These are phyloP conservation scores for Anoplolepis gracilipes DNA, from an alignment of 1,140 invertebrate genomes.

Conservation along the genomic window DNA sequence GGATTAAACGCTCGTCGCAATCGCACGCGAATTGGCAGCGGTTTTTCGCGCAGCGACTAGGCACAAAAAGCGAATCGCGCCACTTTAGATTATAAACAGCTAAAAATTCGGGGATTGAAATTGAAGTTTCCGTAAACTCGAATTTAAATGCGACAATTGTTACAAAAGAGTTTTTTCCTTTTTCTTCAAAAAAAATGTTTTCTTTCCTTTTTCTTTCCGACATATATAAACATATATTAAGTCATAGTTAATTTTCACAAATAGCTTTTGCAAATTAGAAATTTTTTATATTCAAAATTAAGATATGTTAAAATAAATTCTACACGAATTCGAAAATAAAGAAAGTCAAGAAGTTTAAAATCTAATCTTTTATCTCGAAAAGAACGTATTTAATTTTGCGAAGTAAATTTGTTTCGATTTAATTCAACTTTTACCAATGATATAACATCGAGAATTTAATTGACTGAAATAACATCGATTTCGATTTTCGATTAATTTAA, in stretches of 20 bases:
- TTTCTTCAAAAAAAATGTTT: not conserved
- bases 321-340: not conserved
- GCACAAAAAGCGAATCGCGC: constrained; percentile 53
- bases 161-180: no score
- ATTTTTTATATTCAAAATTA: not conserved
- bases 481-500: constrained; percentile 31
- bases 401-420: not conserved
- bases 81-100: constrained; percentile 64
- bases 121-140: not conserved
- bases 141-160: not conserved
- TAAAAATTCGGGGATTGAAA: constrained; percentile 2
- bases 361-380: not conserved
- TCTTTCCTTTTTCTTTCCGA: not conserved
- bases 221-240: not conserved
- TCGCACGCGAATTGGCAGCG: constrained; percentile 29
- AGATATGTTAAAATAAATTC: not conserved
- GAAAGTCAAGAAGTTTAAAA: not conserved
- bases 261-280: not conserved
- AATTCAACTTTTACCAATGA: not conserved
- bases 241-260: not conserved
- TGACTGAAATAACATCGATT: not conserved
- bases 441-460: constrained; percentile 2
- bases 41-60: constrained; percentile 10
- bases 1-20: constrained; percentile 28
- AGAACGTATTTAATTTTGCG: not conserved